Evolutionary conservation across 2,797 vertebrate genomes (phyloP).

Genomic region (Pangasius sanitwongsei): DNA sequence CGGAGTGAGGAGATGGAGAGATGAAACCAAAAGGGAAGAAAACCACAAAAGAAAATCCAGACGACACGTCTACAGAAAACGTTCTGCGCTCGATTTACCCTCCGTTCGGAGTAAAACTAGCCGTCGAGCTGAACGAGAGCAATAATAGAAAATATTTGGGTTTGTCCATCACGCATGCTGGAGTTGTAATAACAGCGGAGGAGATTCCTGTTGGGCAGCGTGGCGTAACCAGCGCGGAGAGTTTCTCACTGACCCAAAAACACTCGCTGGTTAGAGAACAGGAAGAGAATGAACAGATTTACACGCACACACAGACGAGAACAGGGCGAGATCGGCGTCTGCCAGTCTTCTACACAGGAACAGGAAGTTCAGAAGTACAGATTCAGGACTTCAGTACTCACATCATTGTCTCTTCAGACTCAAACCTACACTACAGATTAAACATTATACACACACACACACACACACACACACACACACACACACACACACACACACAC

Average conservation of each 20-base stretch:
- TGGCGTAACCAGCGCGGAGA: background rate
- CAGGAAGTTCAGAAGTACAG: background rate
- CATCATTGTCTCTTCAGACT: too few species aligned
- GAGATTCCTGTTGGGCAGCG: background rate
- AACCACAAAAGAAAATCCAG: background rate
- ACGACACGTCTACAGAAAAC: constrained; percentile 29
- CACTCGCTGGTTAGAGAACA: background rate
- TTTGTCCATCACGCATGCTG: constrained; percentile 4
- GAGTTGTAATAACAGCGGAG: background rate
- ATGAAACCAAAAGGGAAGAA: background rate
- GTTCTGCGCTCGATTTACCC: background rate
- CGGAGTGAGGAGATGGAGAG: background rate
- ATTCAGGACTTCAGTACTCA: background rate
- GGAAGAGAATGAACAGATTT: background rate
- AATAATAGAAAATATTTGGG: constrained; percentile 10
- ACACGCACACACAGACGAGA: background rate
- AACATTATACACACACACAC: too few species aligned
- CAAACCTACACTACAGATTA: too few species aligned
- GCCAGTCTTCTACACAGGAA: background rate
- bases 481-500: too few species aligned
- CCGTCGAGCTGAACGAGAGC: background rate
- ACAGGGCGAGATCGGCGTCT: background rate
- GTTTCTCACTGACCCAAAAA: background rate
- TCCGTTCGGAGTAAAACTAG: background rate
- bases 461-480: too few species aligned